These are phyloP conservation scores for Cynodonichthys magdalenae DNA, from an alignment of 2,797 vertebrate species.

Conservation along the genomic window DNA sequence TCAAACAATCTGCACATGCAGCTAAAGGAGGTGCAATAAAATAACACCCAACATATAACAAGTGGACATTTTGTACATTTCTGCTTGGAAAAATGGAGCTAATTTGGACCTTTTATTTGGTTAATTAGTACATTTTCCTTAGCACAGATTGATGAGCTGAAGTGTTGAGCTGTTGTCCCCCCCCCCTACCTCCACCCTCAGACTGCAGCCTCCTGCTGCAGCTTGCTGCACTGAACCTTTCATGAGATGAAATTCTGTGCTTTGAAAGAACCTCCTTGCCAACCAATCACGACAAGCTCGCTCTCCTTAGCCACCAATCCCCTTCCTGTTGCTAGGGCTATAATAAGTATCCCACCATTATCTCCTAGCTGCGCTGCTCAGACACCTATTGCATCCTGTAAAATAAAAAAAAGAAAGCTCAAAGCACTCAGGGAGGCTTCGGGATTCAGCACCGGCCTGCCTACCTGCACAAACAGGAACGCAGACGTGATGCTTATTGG, in stretches of 20 bases:
- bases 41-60: neutral
- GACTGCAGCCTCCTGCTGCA: conserved; percentile 76
- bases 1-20: conserved; percentile 23
- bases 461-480: conserved; percentile 47
- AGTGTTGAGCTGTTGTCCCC: conserved; percentile 47
- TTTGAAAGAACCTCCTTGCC: conserved; percentile 65
- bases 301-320: conserved; percentile 74
- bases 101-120: conserved; percentile 15
- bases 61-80: conserved; percentile 1
- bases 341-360: conserved; percentile 74
- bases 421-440: conserved; percentile 58
- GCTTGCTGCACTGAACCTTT: conserved; percentile 79
- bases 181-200: conserved; percentile 33
- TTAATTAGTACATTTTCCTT: conserved; percentile 35
- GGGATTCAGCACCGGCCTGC: conserved; percentile 64
- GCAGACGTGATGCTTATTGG: conserved; percentile 30
- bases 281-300: conserved; percentile 76
- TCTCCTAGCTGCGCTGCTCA: conserved; percentile 75
- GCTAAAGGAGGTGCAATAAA: conserved; percentile 7
- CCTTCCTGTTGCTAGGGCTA: conserved; percentile 83
- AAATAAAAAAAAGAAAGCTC: conserved; percentile 58
- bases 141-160: conserved; percentile 53
- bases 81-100: conserved; percentile 6
- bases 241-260: conserved; percentile 79
- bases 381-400: conserved; percentile 78